phyloP scores from a whole-genome alignment of 2,888 invertebrate species.

The Euclidia mi region DNA sequence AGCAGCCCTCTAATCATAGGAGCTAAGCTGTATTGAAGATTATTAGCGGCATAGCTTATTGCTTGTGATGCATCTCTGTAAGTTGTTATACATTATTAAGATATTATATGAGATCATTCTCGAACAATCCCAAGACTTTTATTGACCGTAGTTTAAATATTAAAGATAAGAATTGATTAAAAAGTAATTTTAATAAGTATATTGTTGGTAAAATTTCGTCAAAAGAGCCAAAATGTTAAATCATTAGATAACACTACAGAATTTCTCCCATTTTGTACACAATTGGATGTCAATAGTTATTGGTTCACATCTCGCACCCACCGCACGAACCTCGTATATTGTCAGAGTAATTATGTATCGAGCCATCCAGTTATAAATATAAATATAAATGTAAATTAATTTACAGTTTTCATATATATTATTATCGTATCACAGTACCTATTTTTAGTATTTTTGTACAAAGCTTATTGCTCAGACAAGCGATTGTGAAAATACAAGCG shows the following conservation, averaged over 20 bases:
- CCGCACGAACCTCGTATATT: constrained; percentile 9
- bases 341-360: neutral
- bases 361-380: neutral
- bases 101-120: constrained; percentile 85
- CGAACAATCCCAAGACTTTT: constrained; percentile 59
- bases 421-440: too few relatives aligned
- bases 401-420: too few relatives aligned
- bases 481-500: too few relatives aligned
- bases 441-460: too few relatives aligned
- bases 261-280: too few relatives aligned
- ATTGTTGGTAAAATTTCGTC: too few relatives aligned
- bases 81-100: constrained; percentile 77
- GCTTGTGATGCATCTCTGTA: constrained; percentile 79
- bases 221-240: too few relatives aligned
- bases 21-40: constrained; percentile 20
- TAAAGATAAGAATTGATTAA: too few relatives aligned
- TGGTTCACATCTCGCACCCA: constrained; percentile 15
- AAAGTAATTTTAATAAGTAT: too few relatives aligned
- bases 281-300: too few relatives aligned
- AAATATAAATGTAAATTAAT: neutral
- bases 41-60: constrained; percentile 55
- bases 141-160: constrained; percentile 42
- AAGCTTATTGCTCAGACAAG: too few relatives aligned
- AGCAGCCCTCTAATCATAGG: constrained; percentile 22
- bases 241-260: too few relatives aligned